Evolutionary conservation across 2,888 invertebrate genomes (phyloP).

Genomic region (Macrophya alboannulata): DNA sequence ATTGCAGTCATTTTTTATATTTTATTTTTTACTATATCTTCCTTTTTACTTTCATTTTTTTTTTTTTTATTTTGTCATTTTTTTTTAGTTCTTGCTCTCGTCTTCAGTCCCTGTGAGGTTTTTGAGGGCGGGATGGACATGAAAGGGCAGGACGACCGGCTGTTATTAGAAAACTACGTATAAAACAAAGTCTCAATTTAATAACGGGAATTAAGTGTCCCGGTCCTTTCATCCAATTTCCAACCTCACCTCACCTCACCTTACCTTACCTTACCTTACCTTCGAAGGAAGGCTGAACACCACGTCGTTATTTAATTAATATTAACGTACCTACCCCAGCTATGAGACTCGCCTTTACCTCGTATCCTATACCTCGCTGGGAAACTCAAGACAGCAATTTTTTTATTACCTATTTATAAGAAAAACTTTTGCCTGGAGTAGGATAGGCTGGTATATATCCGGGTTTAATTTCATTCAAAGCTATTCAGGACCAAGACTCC

Average conservation of each 20-base stretch:
- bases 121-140: neutral
- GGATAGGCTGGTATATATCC: neutral
- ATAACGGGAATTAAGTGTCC: slow-evolving; percentile 43
- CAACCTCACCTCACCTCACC: neutral
- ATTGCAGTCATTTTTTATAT: slow-evolving; percentile 45
- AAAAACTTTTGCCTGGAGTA: slow-evolving; percentile 22
- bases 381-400: slow-evolving; percentile 34
- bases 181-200: slow-evolving; percentile 36
- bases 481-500: slow-evolving; percentile 35
- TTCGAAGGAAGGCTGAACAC: neutral
- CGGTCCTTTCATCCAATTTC: neutral
- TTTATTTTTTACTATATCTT: slow-evolving; percentile 24
- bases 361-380: neutral
- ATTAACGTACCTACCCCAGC: slow-evolving; percentile 9
- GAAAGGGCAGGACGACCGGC: neutral
- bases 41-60: neutral
- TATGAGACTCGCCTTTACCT: neutral
- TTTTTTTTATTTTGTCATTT: neutral
- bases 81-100: neutral
- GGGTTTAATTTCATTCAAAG: slow-evolving; percentile 43
- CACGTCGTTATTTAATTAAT: slow-evolving; percentile 25
- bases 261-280: neutral
- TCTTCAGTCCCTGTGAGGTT: neutral
- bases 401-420: slow-evolving; percentile 48
- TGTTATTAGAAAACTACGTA: slow-evolving; percentile 14